Evolutionary conservation across 2,113 vertebrate genomes (phyloP), one percentile per base, ranked within the genome.

Genomic region (Boleophthalmus pectinirostris): DNA sequence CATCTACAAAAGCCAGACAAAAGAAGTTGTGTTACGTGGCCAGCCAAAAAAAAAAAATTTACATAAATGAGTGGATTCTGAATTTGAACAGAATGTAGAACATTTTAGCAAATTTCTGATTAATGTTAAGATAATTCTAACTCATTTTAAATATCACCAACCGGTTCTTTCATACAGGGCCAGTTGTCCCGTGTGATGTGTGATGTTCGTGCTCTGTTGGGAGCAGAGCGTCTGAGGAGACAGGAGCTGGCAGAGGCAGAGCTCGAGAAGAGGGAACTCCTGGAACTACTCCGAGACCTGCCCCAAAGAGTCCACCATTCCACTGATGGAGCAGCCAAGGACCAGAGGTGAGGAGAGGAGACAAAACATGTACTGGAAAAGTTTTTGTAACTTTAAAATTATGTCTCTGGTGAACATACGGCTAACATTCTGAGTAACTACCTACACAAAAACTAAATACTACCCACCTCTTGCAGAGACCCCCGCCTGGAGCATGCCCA

Each of bases 211-310:
- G 93, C 93, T 2, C 89, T 97, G 78, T 76, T 95, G 78, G 93
- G 91, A 58, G 93, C 93, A 0, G 95, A 97, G 87, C 92, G 94
- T 1, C 92, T 93, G 43, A 95, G 95, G 74, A 92, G 93, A 0
- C 95, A 95, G 25, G 94, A 96, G 77, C 83, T 96, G 84, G 95
- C 95, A 69, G 95, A 95, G 74, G 94, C 90, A 0, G 94, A 96
- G 87, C 88, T 95, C 69, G 95, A 96, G 66, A 96, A 96, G 68
- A 91, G 87, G 20, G 95, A 97, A 68, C 72, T 96, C 16, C 38
- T 95, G 90, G 94, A 96, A 86, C 90, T 96, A 68, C 90, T 96
- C 79, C 94, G 87, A 84, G 90, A 91, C 53, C 86, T 94, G 74
- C 90, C 90, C 49, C 66, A 16, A 90, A 93, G 74, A 86, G 79